A percentile compares a stretch with the other conserved stretches of the same genome.
phyloP scores from a whole-genome alignment of 2,797 vertebrate genomes.

The Sarcophilus harrisii region DNA sequence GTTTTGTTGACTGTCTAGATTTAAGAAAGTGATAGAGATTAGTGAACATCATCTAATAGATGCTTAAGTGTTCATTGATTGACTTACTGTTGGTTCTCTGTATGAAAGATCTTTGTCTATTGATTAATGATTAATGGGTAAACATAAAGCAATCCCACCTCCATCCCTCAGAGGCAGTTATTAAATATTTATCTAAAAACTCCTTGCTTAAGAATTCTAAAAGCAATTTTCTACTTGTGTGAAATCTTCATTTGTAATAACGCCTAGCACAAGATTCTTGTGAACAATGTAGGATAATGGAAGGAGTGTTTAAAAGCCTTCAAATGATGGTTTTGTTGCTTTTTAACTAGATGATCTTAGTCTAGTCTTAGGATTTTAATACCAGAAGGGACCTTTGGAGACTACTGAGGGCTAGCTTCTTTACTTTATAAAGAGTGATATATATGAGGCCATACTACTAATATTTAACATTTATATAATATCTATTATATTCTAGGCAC shows the following conservation, averaged over 20 bases:
- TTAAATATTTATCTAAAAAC: not conserved
- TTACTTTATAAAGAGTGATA: not conserved
- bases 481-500: not conserved
- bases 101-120: not conserved
- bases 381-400: not conserved
- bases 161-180: not conserved
- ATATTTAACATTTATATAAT: not conserved
- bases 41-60: not conserved
- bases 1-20: not conserved
- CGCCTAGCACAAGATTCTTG: not conserved
- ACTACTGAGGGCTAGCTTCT: not conserved
- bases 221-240: not conserved
- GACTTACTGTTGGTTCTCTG: not conserved
- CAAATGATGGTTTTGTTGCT: not conserved
- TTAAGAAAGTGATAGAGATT: not conserved
- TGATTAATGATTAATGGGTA: not conserved
- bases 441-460: not conserved
- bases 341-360: not conserved
- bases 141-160: not conserved
- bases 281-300: not conserved
- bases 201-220: not conserved
- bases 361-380: not conserved
- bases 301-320: not conserved
- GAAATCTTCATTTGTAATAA: not conserved
- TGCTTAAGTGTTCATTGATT: not conserved